A percentile compares a stretch with the other conserved stretches of the same genome.
Conservation (phyloP, 2,888 invertebrate species). For the Mantis religiosa region DNA sequence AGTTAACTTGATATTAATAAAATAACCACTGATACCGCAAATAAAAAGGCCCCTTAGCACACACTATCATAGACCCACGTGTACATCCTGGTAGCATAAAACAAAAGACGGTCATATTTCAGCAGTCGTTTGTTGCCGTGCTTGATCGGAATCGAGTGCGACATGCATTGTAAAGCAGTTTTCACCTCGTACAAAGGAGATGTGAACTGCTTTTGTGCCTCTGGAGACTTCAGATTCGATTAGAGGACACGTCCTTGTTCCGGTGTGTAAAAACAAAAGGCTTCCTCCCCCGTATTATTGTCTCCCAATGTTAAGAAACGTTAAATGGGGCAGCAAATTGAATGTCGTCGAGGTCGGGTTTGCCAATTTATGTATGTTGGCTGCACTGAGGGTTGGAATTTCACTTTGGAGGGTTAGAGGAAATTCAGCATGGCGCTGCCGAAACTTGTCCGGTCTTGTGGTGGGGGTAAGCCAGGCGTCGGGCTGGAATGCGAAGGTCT, state of each 20-base stretch:
- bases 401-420: neutral
- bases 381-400: neutral
- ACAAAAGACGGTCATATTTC: no score
- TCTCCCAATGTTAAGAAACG: neutral
- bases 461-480: neutral
- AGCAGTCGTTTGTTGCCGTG: no score
- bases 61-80: no score
- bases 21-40: no score
- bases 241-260: neutral
- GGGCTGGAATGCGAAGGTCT: constrained; percentile 14
- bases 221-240: neutral
- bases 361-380: neutral
- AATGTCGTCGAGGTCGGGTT: neutral
- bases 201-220: neutral
- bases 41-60: no score
- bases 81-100: no score
- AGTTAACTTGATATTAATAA: no score
- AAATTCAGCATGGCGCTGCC: neutral
- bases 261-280: no score
- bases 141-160: no score
- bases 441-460: neutral
- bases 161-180: neutral
- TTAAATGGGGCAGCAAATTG: neutral
- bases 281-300: neutral
- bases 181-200: neutral